phyloP scores from a whole-genome alignment of 1,140 invertebrate genomes.

The Paraescarpia echinospica region DNA sequence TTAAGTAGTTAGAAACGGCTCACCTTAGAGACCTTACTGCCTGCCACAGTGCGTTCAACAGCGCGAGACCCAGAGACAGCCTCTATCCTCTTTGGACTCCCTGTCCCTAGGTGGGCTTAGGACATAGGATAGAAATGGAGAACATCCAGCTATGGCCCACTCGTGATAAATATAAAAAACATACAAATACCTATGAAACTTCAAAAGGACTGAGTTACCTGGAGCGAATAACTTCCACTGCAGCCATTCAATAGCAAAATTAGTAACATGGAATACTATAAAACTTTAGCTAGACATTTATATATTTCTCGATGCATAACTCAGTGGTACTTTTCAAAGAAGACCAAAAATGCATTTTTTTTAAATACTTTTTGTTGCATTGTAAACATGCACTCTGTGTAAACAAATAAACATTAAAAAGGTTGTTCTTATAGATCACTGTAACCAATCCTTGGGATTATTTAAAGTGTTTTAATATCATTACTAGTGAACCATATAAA shows the following conservation, averaged over 20 bases:
- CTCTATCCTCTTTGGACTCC: background rate
- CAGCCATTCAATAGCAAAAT: too few species aligned
- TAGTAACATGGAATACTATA: background rate
- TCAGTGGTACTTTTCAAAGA: background rate
- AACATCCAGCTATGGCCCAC: background rate
- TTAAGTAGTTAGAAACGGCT: background rate
- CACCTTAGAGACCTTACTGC: background rate
- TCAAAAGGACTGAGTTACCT: too few species aligned
- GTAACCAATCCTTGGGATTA: too few species aligned
- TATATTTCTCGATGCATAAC: background rate
- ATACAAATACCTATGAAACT: too few species aligned
- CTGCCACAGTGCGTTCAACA: background rate
- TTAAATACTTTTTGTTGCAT: background rate
- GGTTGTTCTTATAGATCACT: too few species aligned
- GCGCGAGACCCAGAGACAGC: background rate
- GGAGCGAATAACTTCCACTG: too few species aligned
- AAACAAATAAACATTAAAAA: too few species aligned
- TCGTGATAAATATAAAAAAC: too few species aligned
- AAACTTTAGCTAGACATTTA: background rate
- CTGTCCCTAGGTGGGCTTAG: background rate
- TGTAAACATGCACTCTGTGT: background rate
- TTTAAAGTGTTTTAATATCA: too few species aligned
- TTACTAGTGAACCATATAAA: background rate
- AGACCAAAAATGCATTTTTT: too few species aligned
- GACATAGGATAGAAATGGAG: background rate